phyloP scores from a whole-genome alignment of 2,888 invertebrate species.

The Papilio demoleus region DNA sequence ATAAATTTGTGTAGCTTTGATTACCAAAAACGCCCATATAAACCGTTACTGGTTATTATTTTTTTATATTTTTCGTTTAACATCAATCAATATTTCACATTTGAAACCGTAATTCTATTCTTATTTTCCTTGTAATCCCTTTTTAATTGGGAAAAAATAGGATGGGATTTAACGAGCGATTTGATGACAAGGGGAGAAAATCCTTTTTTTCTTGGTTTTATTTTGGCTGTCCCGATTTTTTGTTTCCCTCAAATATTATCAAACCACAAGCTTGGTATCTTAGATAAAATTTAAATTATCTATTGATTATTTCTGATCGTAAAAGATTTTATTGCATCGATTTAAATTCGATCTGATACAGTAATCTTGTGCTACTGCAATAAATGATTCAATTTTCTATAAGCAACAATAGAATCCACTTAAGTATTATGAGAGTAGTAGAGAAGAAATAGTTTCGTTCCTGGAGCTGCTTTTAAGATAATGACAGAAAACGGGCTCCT shows the following conservation, averaged over 20 bases:
- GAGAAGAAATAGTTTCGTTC: slow-evolving; percentile 81
- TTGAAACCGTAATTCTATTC: background rate
- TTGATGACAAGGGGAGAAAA: background rate
- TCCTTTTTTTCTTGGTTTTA: background rate
- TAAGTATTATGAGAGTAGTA: slow-evolving; percentile 80
- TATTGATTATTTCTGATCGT: background rate
- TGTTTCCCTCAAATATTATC: background rate
- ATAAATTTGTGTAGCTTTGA: no score
- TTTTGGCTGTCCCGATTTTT: background rate
- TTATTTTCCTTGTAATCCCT: background rate
- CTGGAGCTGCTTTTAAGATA: slow-evolving; percentile 77
- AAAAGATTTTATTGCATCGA: background rate
- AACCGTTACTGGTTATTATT: background rate
- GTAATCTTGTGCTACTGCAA: slow-evolving; percentile 79
- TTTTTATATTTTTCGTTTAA: background rate
- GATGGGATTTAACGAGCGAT: background rate
- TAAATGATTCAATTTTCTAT: slow-evolving; percentile 75
- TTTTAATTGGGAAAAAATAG: background rate
- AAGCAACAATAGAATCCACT: slow-evolving; percentile 40
- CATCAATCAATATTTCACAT: background rate
- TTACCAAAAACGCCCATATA: no score
- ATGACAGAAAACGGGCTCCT: slow-evolving; percentile 80
- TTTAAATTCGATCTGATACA: slow-evolving; percentile 75
- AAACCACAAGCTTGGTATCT: background rate
- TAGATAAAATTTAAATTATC: background rate